Conservation (phyloP, 2,888 invertebrate genomes). For the Melikaiella ostensackeni region DNA sequence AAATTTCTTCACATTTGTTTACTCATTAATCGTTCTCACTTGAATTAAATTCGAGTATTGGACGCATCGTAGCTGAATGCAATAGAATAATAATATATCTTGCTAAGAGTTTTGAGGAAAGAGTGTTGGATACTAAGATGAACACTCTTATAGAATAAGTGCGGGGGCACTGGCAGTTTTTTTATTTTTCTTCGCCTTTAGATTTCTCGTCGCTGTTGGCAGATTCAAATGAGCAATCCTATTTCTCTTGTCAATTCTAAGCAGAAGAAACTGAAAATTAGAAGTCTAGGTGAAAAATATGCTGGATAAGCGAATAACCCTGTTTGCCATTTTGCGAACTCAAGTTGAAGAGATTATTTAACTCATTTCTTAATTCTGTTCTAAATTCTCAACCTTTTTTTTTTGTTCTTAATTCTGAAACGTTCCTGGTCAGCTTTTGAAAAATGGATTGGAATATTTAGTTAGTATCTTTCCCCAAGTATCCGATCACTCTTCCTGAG, state of each 20-base stretch:
- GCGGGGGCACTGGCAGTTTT: conserved; percentile 62
- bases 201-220: conserved; percentile 38
- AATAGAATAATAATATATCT: conserved; percentile 60
- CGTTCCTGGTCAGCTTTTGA: background rate
- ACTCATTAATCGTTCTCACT: conserved; percentile 61
- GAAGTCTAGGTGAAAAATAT: conserved; percentile 32
- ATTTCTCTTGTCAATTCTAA: conserved; percentile 35
- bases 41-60: conserved; percentile 72
- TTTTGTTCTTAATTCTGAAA: background rate
- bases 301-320: conserved; percentile 44
- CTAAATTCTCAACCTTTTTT: background rate
- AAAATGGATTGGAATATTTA: background rate
- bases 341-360: conserved; percentile 4
- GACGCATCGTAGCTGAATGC: conserved; percentile 72
- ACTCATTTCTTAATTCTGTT: background rate
- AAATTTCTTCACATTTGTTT: background rate
- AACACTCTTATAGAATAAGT: conserved; percentile 42
- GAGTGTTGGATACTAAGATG: conserved; percentile 65
- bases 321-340: conserved; percentile 34
- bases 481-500: conserved; percentile 61
- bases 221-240: conserved; percentile 7
- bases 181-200: conserved; percentile 41
- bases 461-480: conserved; percentile 42
- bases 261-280: conserved; percentile 30
- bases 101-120: conserved; percentile 67